Percentiles rank a stretch among this genome's conserved stretches.
These are phyloP conservation scores for Pectinophora gossypiella DNA, from an alignment of 1,140 invertebrate genomes.

Conservation along the genomic window DNA sequence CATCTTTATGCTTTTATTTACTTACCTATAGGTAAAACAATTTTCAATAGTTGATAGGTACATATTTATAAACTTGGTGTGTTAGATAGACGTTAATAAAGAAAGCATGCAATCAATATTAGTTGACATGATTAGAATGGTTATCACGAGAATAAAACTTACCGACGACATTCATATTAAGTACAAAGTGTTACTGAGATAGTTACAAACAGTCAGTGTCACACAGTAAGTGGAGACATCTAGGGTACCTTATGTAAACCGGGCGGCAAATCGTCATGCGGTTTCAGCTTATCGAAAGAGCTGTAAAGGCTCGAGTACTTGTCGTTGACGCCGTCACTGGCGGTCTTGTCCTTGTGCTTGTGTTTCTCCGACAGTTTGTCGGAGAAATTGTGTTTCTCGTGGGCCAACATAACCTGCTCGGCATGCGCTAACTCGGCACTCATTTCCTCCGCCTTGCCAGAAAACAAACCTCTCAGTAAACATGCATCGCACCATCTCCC, in stretches of 20 bases:
- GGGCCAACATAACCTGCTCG: constrained; percentile 70
- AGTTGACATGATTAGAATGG: too few relatives aligned
- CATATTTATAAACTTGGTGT: too few relatives aligned
- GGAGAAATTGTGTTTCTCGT: constrained; percentile 65
- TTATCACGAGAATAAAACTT: too few relatives aligned
- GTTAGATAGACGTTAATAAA: too few relatives aligned
- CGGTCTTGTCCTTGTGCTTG: constrained; percentile 24
- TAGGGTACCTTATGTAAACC: constrained; percentile 58
- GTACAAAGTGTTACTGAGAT: background rate
- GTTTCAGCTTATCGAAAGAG: constrained; percentile 74
- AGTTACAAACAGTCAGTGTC: constrained; percentile 31
- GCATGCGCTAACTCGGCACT: constrained; percentile 72
- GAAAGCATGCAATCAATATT: too few relatives aligned
- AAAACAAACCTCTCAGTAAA: constrained; percentile 67
- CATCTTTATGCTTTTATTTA: too few relatives aligned
- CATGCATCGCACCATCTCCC: constrained; percentile 34
- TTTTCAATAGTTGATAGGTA: too few relatives aligned
- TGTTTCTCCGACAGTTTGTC: constrained; percentile 55
- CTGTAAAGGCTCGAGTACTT: constrained; percentile 74
- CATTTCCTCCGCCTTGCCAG: constrained; percentile 67
- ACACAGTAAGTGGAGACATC: constrained; percentile 21
- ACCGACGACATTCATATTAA: too few relatives aligned
- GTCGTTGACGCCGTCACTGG: constrained; percentile 50
- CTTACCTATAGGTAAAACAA: too few relatives aligned
- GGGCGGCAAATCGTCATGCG: constrained; percentile 52